Evolutionary conservation across 1,140 invertebrate species (phyloP).

Genomic region (Sinonovacula constricta): DNA sequence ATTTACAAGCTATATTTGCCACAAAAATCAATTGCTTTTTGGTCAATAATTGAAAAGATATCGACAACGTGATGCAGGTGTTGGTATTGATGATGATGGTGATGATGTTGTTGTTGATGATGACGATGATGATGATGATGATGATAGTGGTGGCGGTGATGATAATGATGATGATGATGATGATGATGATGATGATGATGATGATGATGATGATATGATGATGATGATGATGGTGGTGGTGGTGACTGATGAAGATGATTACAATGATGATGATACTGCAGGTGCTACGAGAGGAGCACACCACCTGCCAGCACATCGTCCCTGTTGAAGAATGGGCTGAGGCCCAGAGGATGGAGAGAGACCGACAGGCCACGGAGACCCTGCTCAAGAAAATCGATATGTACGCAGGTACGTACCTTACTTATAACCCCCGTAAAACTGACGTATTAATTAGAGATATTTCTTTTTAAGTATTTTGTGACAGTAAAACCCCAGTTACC

Average conservation of each 20-base stretch:
- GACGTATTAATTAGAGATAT: too few relatives aligned
- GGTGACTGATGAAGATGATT: conserved; percentile 3
- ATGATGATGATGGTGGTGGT: neutral
- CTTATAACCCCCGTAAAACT: too few relatives aligned
- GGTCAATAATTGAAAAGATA: too few relatives aligned
- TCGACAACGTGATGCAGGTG: neutral
- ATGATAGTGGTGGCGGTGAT: neutral
- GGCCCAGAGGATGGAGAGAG: conserved; percentile 35
- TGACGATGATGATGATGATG: conserved; percentile 15
- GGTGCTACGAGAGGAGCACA: conserved; percentile 15
- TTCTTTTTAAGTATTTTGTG: too few relatives aligned
- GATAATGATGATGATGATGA: neutral
- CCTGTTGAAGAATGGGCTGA: conserved; percentile 39
- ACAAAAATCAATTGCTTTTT: too few relatives aligned
- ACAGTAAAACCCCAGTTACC: too few relatives aligned
- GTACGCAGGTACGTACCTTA: conserved; percentile 25
- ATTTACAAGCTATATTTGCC: too few relatives aligned
- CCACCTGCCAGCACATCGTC: conserved; percentile 20
- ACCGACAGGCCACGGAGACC: conserved; percentile 11
- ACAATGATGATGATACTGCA: conserved; percentile 5
- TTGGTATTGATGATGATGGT: neutral
- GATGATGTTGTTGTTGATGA: neutral
- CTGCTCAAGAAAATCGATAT: conserved; percentile 21
- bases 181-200: conserved; percentile 5
- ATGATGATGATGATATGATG: conserved; percentile 16